These are phyloP conservation scores for Ifrita kowaldi DNA, from an alignment of 2,113 vertebrate species.

Conservation along the genomic window DNA sequence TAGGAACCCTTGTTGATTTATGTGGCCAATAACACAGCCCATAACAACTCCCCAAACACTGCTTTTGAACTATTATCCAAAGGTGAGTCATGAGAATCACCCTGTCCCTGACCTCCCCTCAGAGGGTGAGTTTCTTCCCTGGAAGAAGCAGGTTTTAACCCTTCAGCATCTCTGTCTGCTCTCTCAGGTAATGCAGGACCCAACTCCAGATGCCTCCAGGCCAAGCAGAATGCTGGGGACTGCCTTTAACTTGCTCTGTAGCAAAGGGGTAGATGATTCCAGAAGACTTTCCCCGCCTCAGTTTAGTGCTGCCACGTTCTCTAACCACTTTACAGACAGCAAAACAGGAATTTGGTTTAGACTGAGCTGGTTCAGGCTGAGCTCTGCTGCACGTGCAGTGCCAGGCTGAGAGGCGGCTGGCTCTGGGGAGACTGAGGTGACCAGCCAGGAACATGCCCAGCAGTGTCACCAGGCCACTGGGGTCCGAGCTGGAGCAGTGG, in stretches of 20 bases:
- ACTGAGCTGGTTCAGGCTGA: background rate
- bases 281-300: background rate
- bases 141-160: background rate
- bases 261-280: background rate
- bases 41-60: background rate
- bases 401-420: background rate
- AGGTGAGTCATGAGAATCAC: background rate
- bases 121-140: background rate
- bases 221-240: background rate
- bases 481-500: background rate
- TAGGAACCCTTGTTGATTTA: background rate
- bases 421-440: background rate
- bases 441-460: rapidly evolving
- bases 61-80: background rate
- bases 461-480: background rate
- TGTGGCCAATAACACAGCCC: background rate
- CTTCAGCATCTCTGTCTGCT: background rate
- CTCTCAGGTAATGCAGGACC: background rate
- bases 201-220: background rate
- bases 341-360: background rate
- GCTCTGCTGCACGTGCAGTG: background rate
- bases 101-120: background rate
- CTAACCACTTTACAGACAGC: background rate
- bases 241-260: background rate
- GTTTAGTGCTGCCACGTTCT: background rate